Evolutionary conservation across 2,797 vertebrate genomes (phyloP).

Genomic region (Sorex maritimensis): DNA sequence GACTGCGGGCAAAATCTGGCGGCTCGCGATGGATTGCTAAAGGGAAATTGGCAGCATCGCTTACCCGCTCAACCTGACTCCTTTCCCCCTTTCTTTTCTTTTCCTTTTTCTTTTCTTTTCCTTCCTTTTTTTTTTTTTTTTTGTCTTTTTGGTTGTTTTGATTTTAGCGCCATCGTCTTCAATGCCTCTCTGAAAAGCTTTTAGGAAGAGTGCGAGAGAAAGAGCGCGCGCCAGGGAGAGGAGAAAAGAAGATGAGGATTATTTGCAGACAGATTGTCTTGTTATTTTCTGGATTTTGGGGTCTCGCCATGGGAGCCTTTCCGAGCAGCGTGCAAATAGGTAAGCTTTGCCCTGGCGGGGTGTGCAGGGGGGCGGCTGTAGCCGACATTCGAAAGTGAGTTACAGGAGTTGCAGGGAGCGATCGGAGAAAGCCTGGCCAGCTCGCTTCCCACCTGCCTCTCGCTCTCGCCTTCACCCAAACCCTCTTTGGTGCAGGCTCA

Average conservation of each 20-base stretch:
- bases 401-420: conserved; percentile 76
- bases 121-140: neutral
- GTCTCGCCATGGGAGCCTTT: conserved; percentile 98
- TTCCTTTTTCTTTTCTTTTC: neutral
- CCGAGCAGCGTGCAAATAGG: conserved; percentile 99
- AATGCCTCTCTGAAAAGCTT: conserved; percentile 96
- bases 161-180: conserved; percentile 91
- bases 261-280: conserved; percentile 97
- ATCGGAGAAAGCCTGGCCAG: neutral
- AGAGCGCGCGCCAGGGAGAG: conserved; percentile 89
- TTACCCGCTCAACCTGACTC: conserved; percentile 12
- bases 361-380: conserved; percentile 55
- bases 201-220: conserved; percentile 90
- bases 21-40: conserved; percentile 93
- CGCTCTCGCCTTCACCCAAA: neutral
- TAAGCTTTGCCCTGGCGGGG: conserved; percentile 92
- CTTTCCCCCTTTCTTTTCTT: neutral
- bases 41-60: neutral
- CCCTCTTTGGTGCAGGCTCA: neutral
- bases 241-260: conserved; percentile 97
- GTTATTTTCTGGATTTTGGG: conserved; percentile 98
- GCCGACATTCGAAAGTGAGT: conserved; percentile 85
- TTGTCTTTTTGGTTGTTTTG: conserved; percentile 75
- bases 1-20: conserved; percentile 94
- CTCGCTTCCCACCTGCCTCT: neutral